Conservation (phyloP, 2,797 vertebrate genomes). For the Parauchenoglanis ngamensis region DNA sequence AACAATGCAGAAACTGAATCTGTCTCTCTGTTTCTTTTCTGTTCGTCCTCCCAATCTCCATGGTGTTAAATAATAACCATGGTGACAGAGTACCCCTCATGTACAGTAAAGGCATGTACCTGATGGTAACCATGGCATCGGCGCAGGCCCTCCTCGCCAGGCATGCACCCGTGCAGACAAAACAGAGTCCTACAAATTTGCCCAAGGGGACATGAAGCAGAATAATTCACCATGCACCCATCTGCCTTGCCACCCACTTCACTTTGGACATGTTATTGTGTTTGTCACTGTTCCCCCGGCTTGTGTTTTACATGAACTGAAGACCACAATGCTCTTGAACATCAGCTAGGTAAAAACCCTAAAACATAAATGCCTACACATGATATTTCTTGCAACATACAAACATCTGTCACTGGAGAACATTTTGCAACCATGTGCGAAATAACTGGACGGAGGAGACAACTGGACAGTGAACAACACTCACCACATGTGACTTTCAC, state of each 20-base stretch:
- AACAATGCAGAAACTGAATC: neutral
- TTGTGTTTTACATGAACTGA: neutral
- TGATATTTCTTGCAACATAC: neutral
- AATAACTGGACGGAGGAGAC: neutral
- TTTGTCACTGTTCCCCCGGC: slow-evolving; percentile 15
- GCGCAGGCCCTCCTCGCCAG: slow-evolving; percentile 25
- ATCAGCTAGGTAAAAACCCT: neutral
- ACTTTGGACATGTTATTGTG: slow-evolving; percentile 11
- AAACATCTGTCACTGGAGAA: neutral
- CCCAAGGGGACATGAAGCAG: slow-evolving; percentile 46
- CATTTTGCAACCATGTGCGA: neutral
- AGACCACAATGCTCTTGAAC: neutral
- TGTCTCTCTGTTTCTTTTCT: neutral
- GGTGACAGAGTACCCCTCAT: slow-evolving; percentile 50
- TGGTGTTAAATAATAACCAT: slow-evolving; percentile 53
- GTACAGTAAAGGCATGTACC: slow-evolving; percentile 54
- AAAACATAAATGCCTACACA: neutral
- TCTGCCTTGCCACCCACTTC: slow-evolving; percentile 11
- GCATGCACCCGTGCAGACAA: slow-evolving; percentile 30
- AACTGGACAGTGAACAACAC: neutral
- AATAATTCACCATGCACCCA: slow-evolving; percentile 38
- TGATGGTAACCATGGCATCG: slow-evolving; percentile 59
- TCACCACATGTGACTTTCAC: neutral
- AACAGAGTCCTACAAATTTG: slow-evolving; percentile 36
- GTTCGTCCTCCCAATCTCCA: slow-evolving; percentile 13